Conservation (phyloP, 2,888 invertebrate species). For the Pterostichus niger region DNA sequence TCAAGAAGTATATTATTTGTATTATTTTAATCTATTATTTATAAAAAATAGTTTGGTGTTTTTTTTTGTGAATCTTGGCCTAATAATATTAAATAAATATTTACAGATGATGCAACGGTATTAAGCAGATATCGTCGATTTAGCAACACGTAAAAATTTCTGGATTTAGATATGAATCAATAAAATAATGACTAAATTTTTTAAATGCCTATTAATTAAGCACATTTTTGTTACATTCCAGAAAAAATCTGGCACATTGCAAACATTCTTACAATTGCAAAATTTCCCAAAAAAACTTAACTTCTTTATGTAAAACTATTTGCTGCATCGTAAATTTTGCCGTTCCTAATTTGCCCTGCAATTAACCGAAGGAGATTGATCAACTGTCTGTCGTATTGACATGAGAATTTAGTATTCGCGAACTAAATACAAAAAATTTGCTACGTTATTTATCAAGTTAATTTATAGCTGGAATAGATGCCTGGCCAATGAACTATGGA, state of each 20-base stretch:
- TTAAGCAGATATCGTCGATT: background rate
- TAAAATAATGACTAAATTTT: background rate
- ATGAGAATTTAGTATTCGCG: background rate
- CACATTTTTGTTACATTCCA: background rate
- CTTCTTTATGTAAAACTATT: background rate
- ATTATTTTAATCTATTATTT: no score
- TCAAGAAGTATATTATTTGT: no score
- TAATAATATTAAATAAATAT: constrained; percentile 1
- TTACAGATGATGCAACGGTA: background rate
- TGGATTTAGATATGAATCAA: constrained; percentile 2
- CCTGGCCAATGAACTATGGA: constrained; percentile 3
- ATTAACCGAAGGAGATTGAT: constrained; percentile 6
- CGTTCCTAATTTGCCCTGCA: background rate
- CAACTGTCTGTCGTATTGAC: background rate
- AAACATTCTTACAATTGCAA: background rate
- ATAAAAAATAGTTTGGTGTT: no score
- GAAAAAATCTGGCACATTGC: constrained; percentile 10
- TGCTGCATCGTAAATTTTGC: background rate
- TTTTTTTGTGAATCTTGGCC: background rate
- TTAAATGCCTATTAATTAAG: background rate
- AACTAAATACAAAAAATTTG: background rate
- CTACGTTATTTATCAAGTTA: constrained; percentile 1
- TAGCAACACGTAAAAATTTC: background rate
- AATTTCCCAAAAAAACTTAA: no score
- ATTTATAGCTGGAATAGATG: background rate